Conservation (phyloP, 2,888 invertebrate genomes). For the Cephus nigrinus region DNA sequence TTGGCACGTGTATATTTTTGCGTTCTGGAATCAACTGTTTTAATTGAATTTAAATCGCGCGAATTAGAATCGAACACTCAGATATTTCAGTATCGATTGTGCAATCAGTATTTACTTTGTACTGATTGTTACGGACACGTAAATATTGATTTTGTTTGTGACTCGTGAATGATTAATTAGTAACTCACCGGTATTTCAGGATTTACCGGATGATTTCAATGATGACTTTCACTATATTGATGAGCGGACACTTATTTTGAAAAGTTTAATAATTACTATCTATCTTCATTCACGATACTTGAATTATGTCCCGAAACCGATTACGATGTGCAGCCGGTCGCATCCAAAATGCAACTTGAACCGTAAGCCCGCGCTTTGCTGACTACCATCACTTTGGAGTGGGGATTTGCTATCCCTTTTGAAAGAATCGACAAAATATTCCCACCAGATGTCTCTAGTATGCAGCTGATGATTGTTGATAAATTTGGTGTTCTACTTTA, state of each 20-base stretch:
- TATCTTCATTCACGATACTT: neutral
- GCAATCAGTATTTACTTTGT: neutral
- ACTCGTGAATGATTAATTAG: neutral
- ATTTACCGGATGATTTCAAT: neutral
- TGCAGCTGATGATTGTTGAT: neutral
- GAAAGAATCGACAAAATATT: neutral
- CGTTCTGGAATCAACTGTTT: neutral
- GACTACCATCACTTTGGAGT: constrained; percentile 17
- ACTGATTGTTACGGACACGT: neutral
- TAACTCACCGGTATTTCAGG: neutral
- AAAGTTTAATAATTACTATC: neutral
- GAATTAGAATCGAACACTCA: neutral
- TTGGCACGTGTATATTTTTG: neutral
- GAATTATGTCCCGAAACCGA: constrained; percentile 39
- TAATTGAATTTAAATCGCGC: neutral
- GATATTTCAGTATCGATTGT: neutral
- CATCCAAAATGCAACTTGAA: constrained; percentile 66
- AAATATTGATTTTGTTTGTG: neutral
- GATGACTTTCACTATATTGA: neutral
- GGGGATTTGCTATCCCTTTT: constrained; percentile 4
- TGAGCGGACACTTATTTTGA: neutral
- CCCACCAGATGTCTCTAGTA: constrained; percentile 16
- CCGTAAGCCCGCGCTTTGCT: constrained; percentile 59
- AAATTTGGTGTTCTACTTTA: neutral
- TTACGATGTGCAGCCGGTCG: constrained; percentile 62